phyloP scores from a whole-genome alignment of 2,797 vertebrate species.

The Sardinella longiceps region DNA sequence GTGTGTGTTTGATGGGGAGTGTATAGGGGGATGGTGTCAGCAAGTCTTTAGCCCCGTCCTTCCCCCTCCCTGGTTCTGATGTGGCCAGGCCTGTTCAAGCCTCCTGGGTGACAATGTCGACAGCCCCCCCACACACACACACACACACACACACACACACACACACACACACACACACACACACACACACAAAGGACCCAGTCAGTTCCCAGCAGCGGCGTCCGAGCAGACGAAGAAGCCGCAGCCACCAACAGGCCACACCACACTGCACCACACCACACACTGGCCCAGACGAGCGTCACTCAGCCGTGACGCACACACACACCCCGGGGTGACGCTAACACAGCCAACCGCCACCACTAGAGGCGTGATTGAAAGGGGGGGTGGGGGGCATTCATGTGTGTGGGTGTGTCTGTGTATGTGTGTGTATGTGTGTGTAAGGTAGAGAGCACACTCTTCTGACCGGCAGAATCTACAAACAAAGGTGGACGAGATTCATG shows the following conservation, averaged over 20 bases:
- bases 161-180: conserved; percentile 1
- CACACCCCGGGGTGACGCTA: conserved; percentile 9
- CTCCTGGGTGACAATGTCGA: not conserved
- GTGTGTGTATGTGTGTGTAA: not conserved
- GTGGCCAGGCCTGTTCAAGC: not conserved
- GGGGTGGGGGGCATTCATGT: not conserved
- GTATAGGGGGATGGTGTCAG: not conserved
- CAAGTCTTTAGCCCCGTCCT: not conserved
- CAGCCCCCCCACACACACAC: not conserved
- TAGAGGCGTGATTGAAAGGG: not conserved
- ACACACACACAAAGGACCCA: not conserved
- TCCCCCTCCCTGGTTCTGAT: conserved; percentile 4
- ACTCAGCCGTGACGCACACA: conserved; percentile 16
- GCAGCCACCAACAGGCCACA: not conserved
- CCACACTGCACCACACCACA: conserved; percentile 8
- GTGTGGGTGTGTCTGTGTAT: not conserved
- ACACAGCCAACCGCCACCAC: not conserved
- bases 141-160: not conserved
- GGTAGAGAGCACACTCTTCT: too few relatives aligned
- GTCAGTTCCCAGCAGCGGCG: not conserved
- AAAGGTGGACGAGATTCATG: too few relatives aligned
- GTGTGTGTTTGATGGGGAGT: not conserved
- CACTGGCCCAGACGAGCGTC: not conserved
- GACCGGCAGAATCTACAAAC: too few relatives aligned
- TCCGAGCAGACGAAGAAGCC: conserved; percentile 6